Evolutionary conservation across 2,113 vertebrate genomes (phyloP), one percentile per base, ranked within the genome.

Genomic region (Gymnobelideus leadbeateri): DNA sequence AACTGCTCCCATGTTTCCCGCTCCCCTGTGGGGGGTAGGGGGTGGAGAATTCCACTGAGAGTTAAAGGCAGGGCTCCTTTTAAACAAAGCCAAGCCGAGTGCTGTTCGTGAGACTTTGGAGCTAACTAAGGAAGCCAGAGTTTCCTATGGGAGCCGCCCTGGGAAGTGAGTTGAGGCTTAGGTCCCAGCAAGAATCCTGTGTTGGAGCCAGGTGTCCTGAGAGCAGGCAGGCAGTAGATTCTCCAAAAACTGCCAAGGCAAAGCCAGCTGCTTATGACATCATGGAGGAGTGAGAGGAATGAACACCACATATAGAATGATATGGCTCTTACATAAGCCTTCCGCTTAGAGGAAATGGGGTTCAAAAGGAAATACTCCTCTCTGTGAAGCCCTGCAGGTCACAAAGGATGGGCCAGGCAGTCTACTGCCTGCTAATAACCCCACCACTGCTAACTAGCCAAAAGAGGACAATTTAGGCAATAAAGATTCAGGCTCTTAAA

Each of bases 31-130:
- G n/a, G 31, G 5, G 37, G 14, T 2, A 16, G 1, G n/a, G 68
- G 6, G 11, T 3, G 10, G 50, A 54, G 93, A 37, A 77, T 84
- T 84, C 68, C n/a, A 0, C 68, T 43, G 68, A 2, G n/a, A 95
- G 92, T 93, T 92, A 96, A 97, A 97, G 95, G 95, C 92, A 61
- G 51, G 0, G 0, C 19, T 96, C 92, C 96, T 96, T 97, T 97
- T n/a, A 97, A 96, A 95, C 54, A 91, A 93, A 92, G 95, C 96
- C 95, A 93, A 95, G 95, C 10, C 19, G 1, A 53, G 50, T 46
- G 55, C 43, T 2, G 26, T 43, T 47, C 28, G 31, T 37, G 93
- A 90, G 51, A 89, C 31, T 0, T 28, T 11, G 50, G 92, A 92
- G 92, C 89, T 23, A 16, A 47, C 43, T 47, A 46, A 91, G 95